Percentiles rank a stretch among this genome's conserved stretches.
phyloP scores from a whole-genome alignment of 2,797 vertebrate species.

The Geotrypetes seraphini region DNA sequence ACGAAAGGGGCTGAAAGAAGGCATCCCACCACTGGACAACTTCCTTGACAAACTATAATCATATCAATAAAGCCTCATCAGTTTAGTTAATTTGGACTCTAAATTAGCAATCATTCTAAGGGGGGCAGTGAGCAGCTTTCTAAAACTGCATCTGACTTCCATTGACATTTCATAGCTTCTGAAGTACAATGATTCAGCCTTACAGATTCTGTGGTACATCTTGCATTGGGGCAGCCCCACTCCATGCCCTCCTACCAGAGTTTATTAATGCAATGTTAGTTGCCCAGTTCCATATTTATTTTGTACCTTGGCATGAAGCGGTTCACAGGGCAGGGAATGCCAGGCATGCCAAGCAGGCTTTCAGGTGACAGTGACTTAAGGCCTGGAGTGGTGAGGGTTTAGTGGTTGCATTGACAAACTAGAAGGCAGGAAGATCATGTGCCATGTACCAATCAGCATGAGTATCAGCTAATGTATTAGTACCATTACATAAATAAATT shows the following conservation, averaged over 20 bases:
- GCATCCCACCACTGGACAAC: conserved; percentile 80
- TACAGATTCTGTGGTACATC: conserved; percentile 26
- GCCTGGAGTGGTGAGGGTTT: not conserved
- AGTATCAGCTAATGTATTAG: conserved; percentile 40
- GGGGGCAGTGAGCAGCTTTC: not conserved
- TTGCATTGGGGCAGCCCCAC: conserved; percentile 10
- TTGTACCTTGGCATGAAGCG: no score
- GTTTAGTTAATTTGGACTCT: not conserved
- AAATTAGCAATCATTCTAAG: conserved; percentile 8
- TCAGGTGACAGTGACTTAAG: not conserved
- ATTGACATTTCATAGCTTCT: conserved; percentile 23
- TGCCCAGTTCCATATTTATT: conserved; percentile 38
- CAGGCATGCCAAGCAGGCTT: no score
- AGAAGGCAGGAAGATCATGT: conserved; percentile 5
- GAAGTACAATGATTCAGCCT: conserved; percentile 25
- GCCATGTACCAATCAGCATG: conserved; percentile 26
- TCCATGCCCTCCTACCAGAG: conserved; percentile 31
- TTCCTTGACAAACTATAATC: conserved; percentile 87
- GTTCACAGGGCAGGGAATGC: not conserved
- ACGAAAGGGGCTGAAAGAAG: conserved; percentile 88
- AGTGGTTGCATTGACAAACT: not conserved
- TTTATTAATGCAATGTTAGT: conserved; percentile 12
- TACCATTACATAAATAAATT: conserved; percentile 54
- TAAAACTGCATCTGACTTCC: not conserved
- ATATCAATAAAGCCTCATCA: not conserved